A percentile compares a stretch with the other conserved stretches of the same genome.
phyloP scores from a whole-genome alignment of 2,113 vertebrate genomes.

The Callipepla squamata region DNA sequence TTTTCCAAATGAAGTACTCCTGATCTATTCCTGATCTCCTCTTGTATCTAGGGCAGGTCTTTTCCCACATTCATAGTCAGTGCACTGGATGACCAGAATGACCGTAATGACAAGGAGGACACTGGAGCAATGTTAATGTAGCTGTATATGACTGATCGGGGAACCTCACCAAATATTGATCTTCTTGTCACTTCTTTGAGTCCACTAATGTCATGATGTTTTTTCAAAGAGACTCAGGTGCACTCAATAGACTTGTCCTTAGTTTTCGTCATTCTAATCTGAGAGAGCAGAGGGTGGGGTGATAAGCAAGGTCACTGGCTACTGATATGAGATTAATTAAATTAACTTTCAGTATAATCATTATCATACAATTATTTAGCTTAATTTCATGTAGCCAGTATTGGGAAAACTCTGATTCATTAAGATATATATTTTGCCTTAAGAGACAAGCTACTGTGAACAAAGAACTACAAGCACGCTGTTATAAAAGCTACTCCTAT shows the following conservation, averaged over 20 bases:
- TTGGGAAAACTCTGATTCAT: neutral
- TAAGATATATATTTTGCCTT: neutral
- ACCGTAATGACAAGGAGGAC: slow-evolving; percentile 65
- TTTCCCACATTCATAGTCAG: slow-evolving; percentile 58
- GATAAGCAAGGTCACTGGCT: slow-evolving; percentile 82
- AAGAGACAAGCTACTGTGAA: neutral
- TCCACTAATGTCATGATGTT: slow-evolving; percentile 75
- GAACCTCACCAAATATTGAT: slow-evolving; percentile 85
- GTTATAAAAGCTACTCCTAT: neutral
- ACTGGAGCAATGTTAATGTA: slow-evolving; percentile 65
- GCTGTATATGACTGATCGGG: slow-evolving; percentile 66
- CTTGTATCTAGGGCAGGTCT: slow-evolving; percentile 28
- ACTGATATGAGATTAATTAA: slow-evolving; percentile 90
- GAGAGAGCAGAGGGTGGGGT: slow-evolving; percentile 72
- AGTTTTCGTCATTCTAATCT: slow-evolving; percentile 78
- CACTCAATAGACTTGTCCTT: slow-evolving; percentile 84
- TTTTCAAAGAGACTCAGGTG: slow-evolving; percentile 72
- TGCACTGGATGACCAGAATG: slow-evolving; percentile 33
- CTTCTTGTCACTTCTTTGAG: slow-evolving; percentile 73
- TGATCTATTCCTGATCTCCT: slow-evolving; percentile 35
- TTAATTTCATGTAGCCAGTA: neutral
- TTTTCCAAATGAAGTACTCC: slow-evolving; percentile 15
- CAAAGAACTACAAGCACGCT: neutral
- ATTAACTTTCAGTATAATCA: slow-evolving; percentile 81
- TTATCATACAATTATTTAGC: slow-evolving; percentile 63